phyloP scores from a whole-genome alignment of 1,140 invertebrate genomes.

The Pseudomyrmex cubaensis region DNA sequence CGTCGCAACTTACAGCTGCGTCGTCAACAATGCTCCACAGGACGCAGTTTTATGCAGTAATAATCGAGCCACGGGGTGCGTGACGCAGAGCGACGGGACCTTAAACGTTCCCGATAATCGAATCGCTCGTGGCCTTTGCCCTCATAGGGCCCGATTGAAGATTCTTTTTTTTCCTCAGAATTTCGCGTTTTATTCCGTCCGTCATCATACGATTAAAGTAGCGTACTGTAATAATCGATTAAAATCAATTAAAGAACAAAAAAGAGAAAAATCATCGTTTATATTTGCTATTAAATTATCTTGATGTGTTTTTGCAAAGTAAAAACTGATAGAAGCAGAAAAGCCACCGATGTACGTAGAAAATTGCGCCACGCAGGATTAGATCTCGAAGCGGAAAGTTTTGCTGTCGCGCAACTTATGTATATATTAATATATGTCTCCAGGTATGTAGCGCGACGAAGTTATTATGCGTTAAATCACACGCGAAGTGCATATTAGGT shows the following conservation, averaged over 20 bases:
- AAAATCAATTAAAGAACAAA: no score
- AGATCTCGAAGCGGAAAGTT: conserved; percentile 7
- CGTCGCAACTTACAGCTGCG: conserved; percentile 70
- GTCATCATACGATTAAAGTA: no score
- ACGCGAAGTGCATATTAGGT: conserved; percentile 18
- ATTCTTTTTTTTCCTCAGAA: no score
- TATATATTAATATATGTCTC: conserved; percentile 34
- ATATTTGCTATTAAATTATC: no score
- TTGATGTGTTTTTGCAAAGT: no score
- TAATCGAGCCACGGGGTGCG: conserved; percentile 69
- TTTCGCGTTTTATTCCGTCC: no score
- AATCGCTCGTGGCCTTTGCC: conserved; percentile 39
- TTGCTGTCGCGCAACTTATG: conserved; percentile 25
- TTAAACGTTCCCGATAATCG: conserved; percentile 54
- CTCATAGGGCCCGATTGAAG: conserved; percentile 21
- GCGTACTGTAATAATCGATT: no score
- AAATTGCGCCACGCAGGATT: not conserved
- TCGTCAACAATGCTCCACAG: conserved; percentile 69
- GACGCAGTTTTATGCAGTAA: conserved; percentile 72
- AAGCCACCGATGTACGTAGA: no score
- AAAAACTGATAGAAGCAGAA: no score
- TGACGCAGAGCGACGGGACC: conserved; percentile 11
- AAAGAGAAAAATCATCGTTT: no score
- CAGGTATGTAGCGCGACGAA: conserved; percentile 5
- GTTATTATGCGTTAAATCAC: conserved; percentile 12